These are phyloP conservation scores for Gobiocypris rarus DNA, from an alignment of 2,113 vertebrate species.

Conservation along the genomic window DNA sequence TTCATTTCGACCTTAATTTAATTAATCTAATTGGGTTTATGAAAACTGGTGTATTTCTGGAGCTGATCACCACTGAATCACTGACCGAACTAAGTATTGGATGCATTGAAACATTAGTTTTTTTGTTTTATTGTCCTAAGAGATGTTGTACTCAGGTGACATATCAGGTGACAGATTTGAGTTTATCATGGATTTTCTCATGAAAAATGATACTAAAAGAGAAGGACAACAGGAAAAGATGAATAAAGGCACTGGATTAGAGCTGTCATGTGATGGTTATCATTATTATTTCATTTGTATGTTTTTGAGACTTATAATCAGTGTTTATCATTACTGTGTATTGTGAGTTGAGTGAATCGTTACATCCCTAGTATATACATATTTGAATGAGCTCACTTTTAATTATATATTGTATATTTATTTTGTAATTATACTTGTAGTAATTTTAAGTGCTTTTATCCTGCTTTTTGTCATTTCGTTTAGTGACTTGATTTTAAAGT, in stretches of 20 bases:
- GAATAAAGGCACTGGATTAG: conserved; percentile 10
- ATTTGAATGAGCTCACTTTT: too few species aligned
- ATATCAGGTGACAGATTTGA: neutral
- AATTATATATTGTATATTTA: too few species aligned
- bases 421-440: too few species aligned
- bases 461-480: too few species aligned
- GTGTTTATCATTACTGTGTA: too few species aligned
- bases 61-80: neutral
- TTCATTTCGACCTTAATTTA: neutral
- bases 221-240: neutral
- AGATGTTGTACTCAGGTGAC: conserved; percentile 2
- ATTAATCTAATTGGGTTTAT: neutral
- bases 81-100: neutral
- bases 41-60: neutral
- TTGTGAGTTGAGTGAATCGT: too few species aligned
- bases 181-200: neutral
- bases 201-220: neutral
- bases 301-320: neutral
- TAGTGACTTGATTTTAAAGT: too few species aligned
- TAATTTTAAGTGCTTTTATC: too few species aligned
- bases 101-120: too few species aligned
- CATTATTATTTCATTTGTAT: neutral
- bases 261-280: neutral
- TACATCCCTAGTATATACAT: too few species aligned
- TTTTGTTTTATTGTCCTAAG: neutral